These are phyloP conservation scores for Pristis pectinata DNA, from an alignment of 2,797 vertebrate genomes.

Conservation along the genomic window DNA sequence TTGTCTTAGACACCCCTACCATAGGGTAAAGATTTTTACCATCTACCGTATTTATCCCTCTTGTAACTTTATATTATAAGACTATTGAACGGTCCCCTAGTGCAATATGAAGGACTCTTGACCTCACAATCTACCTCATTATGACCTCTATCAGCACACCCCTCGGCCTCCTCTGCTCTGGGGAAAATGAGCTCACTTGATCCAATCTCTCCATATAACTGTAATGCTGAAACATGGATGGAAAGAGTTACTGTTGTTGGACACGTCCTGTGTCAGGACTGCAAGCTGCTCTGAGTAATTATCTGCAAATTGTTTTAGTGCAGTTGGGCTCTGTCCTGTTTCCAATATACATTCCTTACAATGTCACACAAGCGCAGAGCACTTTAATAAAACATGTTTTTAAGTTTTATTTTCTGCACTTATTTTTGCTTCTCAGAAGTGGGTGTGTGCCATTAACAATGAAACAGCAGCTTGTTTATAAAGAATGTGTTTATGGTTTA, in stretches of 20 bases:
- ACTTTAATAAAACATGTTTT: not conserved
- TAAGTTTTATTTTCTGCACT: not conserved
- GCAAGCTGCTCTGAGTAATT: constrained; percentile 13
- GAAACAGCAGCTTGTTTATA: not conserved
- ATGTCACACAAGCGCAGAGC: not conserved
- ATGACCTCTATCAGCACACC: too few relatives aligned
- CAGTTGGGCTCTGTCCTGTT: not conserved
- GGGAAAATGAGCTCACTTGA: too few relatives aligned
- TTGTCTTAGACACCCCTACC: too few relatives aligned
- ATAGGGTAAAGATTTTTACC: too few relatives aligned
- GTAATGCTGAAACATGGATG: not conserved
- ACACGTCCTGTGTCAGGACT: not conserved
- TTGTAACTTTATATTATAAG: too few relatives aligned
- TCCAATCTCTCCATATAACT: too few relatives aligned
- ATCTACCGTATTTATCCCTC: too few relatives aligned
- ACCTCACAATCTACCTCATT: too few relatives aligned
- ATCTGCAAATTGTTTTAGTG: constrained; percentile 18
- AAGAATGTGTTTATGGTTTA: not conserved
- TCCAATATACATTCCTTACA: constrained; percentile 20
- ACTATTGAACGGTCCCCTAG: too few relatives aligned
- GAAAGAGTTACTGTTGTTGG: not conserved
- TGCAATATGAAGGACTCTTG: too few relatives aligned
- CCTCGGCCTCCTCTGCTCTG: too few relatives aligned
- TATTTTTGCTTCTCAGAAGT: not conserved
- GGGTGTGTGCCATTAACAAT: constrained; percentile 1